These are phyloP conservation scores for Lasioglossum albipes DNA, from an alignment of 1,140 invertebrate species.

Conservation along the genomic window DNA sequence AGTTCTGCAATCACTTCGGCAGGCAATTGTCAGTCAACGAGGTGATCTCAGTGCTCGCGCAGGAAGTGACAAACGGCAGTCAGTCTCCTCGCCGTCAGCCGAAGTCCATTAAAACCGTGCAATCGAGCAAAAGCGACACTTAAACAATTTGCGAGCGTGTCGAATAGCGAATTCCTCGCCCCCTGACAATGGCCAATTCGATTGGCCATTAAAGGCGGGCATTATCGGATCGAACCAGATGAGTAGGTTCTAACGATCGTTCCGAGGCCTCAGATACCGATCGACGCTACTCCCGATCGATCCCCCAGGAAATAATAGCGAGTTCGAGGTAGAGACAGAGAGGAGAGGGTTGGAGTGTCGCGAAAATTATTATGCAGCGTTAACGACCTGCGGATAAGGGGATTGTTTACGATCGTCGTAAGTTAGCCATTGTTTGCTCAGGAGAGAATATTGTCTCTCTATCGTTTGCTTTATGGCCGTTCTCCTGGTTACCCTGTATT, in stretches of 20 bases:
- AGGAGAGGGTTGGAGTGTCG: not conserved
- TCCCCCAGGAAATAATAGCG: slow-evolving; percentile 9
- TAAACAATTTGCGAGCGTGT: not conserved
- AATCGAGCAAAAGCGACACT: too few species aligned
- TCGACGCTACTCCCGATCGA: slow-evolving; percentile 33
- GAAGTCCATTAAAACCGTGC: too few species aligned
- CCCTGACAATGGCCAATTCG: not conserved
- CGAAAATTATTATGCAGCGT: slow-evolving; percentile 60
- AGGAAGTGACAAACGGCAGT: too few species aligned
- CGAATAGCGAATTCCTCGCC: not conserved
- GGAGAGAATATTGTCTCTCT: slow-evolving; percentile 63
- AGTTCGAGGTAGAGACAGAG: not conserved
- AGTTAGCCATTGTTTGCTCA: slow-evolving; percentile 63
- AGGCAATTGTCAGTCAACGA: too few species aligned
- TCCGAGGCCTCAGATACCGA: not conserved
- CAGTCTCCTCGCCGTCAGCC: too few species aligned
- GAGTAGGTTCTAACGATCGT: slow-evolving; percentile 12
- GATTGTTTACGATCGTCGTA: slow-evolving; percentile 63
- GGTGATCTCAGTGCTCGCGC: too few species aligned
- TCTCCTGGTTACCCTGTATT: slow-evolving; percentile 51
- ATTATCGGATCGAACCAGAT: not conserved
- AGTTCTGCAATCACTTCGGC: too few species aligned
- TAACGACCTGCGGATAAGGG: slow-evolving; percentile 62
- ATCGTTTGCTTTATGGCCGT: slow-evolving; percentile 58
- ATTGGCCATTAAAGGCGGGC: not conserved